phyloP scores from a whole-genome alignment of 2,888 invertebrate genomes.

The Zygogramma bicolorata region DNA sequence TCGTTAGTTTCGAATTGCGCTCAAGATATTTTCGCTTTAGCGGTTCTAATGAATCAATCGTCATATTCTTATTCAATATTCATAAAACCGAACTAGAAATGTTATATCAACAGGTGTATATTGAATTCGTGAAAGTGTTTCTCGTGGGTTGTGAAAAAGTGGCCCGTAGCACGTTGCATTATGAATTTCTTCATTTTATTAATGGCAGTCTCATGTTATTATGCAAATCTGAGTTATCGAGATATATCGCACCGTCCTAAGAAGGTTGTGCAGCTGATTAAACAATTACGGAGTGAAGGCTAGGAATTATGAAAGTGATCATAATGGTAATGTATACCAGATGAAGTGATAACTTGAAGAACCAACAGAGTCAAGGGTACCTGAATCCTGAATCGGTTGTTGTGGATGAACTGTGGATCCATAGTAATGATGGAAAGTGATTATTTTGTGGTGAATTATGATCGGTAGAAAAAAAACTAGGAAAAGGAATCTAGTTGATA shows the following conservation, averaged over 20 bases:
- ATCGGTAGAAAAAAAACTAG: too few species aligned
- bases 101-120: neutral
- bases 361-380: neutral
- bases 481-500: too few species aligned
- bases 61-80: neutral
- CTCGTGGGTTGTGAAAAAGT: neutral
- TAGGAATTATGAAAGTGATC: neutral
- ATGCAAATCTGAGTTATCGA: neutral
- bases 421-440: too few species aligned
- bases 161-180: constrained; percentile 1
- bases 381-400: too few species aligned
- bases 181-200: neutral
- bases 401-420: too few species aligned
- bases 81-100: neutral
- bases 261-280: neutral
- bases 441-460: too few species aligned
- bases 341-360: neutral
- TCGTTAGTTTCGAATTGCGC: too few species aligned
- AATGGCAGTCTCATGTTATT: neutral
- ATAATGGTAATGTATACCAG: neutral
- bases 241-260: neutral
- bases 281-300: neutral
- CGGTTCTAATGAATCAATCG: too few species aligned
- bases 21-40: too few species aligned
- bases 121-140: constrained; percentile 4